These are phyloP conservation scores for Gyrodactylus bullatarudis DNA, from an alignment of 1,140 invertebrate genomes.

Conservation along the genomic window DNA sequence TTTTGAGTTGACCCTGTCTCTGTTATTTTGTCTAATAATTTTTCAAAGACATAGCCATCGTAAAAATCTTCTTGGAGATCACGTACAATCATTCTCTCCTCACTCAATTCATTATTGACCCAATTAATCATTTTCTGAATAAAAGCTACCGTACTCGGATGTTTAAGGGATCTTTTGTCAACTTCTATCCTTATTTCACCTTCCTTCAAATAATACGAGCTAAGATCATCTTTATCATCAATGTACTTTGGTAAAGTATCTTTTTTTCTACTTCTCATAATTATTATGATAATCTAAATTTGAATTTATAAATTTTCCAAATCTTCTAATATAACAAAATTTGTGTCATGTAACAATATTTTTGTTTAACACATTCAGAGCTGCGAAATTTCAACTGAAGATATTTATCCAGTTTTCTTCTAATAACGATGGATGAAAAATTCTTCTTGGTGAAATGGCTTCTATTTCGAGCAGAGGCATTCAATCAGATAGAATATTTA, in stretches of 20 bases:
- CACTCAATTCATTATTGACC: conserved; percentile 82
- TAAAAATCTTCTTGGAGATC: conserved; percentile 83
- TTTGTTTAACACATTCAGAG: neutral
- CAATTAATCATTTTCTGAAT: conserved; percentile 51
- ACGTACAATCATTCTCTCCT: conserved; percentile 81
- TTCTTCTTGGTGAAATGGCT: neutral
- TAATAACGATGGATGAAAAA: neutral
- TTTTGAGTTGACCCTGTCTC: conserved; percentile 63
- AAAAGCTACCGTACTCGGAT: neutral
- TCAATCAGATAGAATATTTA: neutral
- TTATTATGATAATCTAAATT: too few relatives aligned
- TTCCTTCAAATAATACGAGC: neutral
- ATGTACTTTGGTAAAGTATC: neutral
- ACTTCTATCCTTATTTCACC: neutral
- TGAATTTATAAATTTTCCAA: too few relatives aligned
- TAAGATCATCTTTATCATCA: neutral
- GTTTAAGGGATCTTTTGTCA: neutral
- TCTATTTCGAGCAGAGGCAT: neutral
- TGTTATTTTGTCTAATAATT: conserved; percentile 63
- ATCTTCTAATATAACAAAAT: too few relatives aligned
- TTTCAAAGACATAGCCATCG: conserved; percentile 86
- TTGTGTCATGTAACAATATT: neutral
- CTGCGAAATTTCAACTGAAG: neutral
- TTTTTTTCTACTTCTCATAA: neutral
- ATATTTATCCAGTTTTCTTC: too few relatives aligned